Conservation (phyloP, 2,888 invertebrate genomes). For the Linhomoeus sp. region DNA sequence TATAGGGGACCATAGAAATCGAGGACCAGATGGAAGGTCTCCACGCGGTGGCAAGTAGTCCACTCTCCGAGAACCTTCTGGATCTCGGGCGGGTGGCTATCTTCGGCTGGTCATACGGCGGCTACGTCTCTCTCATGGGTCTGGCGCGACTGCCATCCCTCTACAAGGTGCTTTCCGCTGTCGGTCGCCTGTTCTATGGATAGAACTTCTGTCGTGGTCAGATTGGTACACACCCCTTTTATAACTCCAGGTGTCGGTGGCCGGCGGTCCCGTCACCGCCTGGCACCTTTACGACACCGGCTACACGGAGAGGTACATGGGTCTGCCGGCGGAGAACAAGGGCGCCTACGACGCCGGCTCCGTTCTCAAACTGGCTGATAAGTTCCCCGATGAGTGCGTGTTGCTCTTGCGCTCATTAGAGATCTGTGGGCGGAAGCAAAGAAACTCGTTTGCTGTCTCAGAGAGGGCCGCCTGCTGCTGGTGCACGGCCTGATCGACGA, state of each 20-base stretch:
- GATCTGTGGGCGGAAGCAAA: neutral
- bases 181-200: neutral
- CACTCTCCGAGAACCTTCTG: constrained; percentile 55
- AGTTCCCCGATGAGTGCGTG: constrained; percentile 72
- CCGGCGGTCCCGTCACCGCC: constrained; percentile 89
- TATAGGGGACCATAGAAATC: constrained; percentile 67
- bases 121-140: constrained; percentile 83
- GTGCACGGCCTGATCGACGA: constrained; percentile 86
- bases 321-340: constrained; percentile 51
- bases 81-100: constrained; percentile 80
- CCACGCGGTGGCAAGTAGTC: constrained; percentile 47
- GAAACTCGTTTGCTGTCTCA: constrained; percentile 11
- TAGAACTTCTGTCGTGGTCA: too few relatives aligned
- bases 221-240: too few relatives aligned
- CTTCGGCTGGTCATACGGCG: constrained; percentile 98
- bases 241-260: constrained; percentile 47
- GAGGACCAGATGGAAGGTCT: constrained; percentile 87
- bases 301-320: constrained; percentile 95
- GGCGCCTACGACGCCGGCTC: constrained; percentile 60
- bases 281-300: constrained; percentile 96
- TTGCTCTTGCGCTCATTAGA: neutral
- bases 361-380: constrained; percentile 59
- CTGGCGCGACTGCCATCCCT: constrained; percentile 73
- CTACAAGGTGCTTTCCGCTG: constrained; percentile 48
- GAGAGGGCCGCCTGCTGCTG: constrained; percentile 53